Evolutionary conservation across 2,113 vertebrate genomes (phyloP), one percentile per base, ranked within the genome.

Genomic region (Crotalus viridis): DNA sequence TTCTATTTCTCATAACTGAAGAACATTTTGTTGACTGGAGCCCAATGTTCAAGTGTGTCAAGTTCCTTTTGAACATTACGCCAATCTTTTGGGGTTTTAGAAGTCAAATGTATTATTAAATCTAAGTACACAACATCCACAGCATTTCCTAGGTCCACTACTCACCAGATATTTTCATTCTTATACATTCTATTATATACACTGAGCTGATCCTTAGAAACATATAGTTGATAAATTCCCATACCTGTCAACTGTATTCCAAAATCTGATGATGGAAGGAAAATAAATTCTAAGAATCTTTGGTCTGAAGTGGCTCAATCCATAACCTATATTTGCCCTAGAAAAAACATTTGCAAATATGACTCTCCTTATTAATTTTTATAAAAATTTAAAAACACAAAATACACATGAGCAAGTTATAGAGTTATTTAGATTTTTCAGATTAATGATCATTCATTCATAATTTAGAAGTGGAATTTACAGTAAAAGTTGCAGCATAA

Each of bases 171-270:
- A 39, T 39, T 39, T 39, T 39, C 39, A 39, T 39, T 39, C 39
- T 39, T 39, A 2, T 39, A 88, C 17, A 33, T 69, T 92, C 24
- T 10, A 48, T 61, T 64, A 89, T 46, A 8, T 28, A 87, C 4
- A 21, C 12, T 43, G 87, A 39, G 13, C 22, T 4, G 56, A 0
- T n/a, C 26, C 33, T 81, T 55, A n/a, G 26, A 39, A 1, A 39
- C 56, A 55, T 10, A 52, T 28, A 56, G 56, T 90, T 90, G 92
- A 86, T 89, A 89, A 85, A 57, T 90, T 43, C 93, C 88, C 95
- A 94, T 87, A 94, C 92, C 95, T 96, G 90, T 90, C 96, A 93
- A 95, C 94, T 90, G 96, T 97, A 88, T 96, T 97, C 92, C 64
- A 8, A 95, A 97, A 95, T 48, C 95, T 96, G 81, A 92, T 93